A percentile compares a stretch with the other conserved stretches of the same genome.
Evolutionary conservation across 1,140 invertebrate genomes (phyloP).

Genomic region (Octopus sinensis): DNA sequence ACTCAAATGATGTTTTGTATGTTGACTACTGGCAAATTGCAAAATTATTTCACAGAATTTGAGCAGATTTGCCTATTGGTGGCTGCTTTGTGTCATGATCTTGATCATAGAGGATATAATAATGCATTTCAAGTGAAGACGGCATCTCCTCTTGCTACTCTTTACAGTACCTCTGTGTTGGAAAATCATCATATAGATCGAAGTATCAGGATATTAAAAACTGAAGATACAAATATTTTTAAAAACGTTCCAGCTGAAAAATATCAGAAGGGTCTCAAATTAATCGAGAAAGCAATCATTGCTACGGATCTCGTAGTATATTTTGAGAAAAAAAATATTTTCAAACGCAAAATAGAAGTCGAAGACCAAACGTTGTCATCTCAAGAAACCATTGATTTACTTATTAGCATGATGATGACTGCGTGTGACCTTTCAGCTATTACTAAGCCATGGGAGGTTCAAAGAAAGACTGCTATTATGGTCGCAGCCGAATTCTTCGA

Average conservation of each 20-base stretch:
- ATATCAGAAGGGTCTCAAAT: not conserved
- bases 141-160: conserved; percentile 51
- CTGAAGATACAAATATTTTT: not conserved
- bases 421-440: not conserved
- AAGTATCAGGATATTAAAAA: not conserved
- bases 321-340: not conserved
- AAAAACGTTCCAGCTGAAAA: not conserved
- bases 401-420: not conserved
- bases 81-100: conserved; percentile 46
- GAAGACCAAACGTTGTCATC: not conserved
- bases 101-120: conserved; percentile 49
- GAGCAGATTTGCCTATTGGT: conserved; percentile 41
- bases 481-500: not conserved
- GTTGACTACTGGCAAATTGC: conserved; percentile 59
- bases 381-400: not conserved
- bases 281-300: not conserved
- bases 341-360: not conserved
- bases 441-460: not conserved
- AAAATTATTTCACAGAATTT: conserved; percentile 21
- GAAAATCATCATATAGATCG: not conserved
- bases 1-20: conserved; percentile 95
- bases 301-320: not conserved
- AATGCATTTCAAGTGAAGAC: conserved; percentile 44
- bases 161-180: not conserved
- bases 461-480: not conserved